A percentile compares a stretch with the other conserved stretches of the same genome.
Conservation (phyloP, 1,140 invertebrate species). For the Lasaia peninsularis region DNA sequence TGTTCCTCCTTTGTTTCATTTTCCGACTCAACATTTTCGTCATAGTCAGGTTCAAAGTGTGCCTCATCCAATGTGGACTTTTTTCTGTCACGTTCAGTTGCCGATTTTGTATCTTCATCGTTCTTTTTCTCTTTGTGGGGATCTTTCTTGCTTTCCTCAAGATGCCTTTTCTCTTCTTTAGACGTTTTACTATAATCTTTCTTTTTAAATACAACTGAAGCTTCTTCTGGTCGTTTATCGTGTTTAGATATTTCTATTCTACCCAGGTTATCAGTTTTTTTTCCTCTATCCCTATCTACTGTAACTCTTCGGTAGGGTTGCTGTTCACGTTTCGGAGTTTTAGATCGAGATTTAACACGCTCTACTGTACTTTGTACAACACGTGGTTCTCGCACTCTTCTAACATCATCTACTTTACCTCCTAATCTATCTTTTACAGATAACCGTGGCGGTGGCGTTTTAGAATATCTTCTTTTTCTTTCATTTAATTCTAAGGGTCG, state of each 20-base stretch:
- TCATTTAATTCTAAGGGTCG: constrained; percentile 63
- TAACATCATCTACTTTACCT: constrained; percentile 81
- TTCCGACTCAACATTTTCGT: constrained; percentile 75
- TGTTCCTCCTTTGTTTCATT: constrained; percentile 61
- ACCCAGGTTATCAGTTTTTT: constrained; percentile 41
- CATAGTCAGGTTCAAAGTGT: constrained; percentile 86
- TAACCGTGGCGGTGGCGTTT: constrained; percentile 78
- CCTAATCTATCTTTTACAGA: constrained; percentile 86
- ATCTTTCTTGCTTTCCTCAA: constrained; percentile 6
- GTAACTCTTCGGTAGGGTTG: constrained; percentile 78
- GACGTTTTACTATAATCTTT: constrained; percentile 45
- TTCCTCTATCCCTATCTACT: constrained; percentile 75
- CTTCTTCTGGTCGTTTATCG: constrained; percentile 32
- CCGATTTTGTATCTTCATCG: constrained; percentile 42
- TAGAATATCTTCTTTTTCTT: constrained; percentile 61
- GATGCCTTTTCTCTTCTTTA: constrained; percentile 24
- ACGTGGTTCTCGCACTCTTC: constrained; percentile 67
- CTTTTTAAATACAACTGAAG: constrained; percentile 34
- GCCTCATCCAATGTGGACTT: constrained; percentile 84
- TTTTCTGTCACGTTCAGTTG: constrained; percentile 79
- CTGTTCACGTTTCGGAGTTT: constrained; percentile 68
- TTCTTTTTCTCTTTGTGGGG: constrained; percentile 13
- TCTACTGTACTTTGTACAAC: constrained; percentile 71
- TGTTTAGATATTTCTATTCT: constrained; percentile 46
- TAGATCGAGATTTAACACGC: constrained; percentile 70